A percentile compares a stretch with the other conserved stretches of the same genome.
phyloP scores from a whole-genome alignment of 1,140 invertebrate genomes.

The Prorops nasuta region DNA sequence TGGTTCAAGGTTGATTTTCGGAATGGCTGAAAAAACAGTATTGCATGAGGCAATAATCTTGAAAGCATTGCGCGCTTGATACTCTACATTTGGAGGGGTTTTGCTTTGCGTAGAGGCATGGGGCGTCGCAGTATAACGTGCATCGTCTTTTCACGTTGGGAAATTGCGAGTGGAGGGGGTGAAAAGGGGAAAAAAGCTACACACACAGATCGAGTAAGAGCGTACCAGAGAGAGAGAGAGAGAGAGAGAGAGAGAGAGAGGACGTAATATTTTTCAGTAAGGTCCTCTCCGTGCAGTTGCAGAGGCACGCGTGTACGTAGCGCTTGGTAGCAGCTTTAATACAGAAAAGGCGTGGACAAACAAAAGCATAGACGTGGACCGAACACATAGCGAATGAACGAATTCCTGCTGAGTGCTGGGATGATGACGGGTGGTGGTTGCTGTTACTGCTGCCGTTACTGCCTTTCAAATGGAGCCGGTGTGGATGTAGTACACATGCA shows the following conservation, averaged over 20 bases:
- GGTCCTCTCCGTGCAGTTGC: conserved; percentile 15
- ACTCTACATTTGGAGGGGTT: too few species aligned
- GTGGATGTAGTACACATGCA: too few species aligned
- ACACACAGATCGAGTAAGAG: background rate
- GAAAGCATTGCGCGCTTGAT: too few species aligned
- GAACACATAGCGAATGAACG: conserved; percentile 41
- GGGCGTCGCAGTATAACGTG: too few species aligned
- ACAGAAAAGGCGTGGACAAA: conserved; percentile 55
- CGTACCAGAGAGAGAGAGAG: background rate
- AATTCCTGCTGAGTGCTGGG: conserved; percentile 22
- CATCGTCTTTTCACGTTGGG: background rate
- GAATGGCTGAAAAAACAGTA: too few species aligned
- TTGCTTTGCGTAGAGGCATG: too few species aligned
- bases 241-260: background rate
- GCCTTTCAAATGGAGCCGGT: too few species aligned
- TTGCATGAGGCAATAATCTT: too few species aligned
- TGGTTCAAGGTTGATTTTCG: too few species aligned
- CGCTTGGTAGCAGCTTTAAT: conserved; percentile 43
- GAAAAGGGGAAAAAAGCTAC: too few species aligned
- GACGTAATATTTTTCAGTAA: conserved; percentile 34
- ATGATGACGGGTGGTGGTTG: conserved; percentile 22
- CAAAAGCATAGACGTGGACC: conserved; percentile 52
- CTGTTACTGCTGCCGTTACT: conserved; percentile 19
- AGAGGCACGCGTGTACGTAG: conserved; percentile 12
- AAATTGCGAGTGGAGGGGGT: background rate